Conservation (phyloP, 2,113 vertebrate species). For the Dinomys branickii region DNA sequence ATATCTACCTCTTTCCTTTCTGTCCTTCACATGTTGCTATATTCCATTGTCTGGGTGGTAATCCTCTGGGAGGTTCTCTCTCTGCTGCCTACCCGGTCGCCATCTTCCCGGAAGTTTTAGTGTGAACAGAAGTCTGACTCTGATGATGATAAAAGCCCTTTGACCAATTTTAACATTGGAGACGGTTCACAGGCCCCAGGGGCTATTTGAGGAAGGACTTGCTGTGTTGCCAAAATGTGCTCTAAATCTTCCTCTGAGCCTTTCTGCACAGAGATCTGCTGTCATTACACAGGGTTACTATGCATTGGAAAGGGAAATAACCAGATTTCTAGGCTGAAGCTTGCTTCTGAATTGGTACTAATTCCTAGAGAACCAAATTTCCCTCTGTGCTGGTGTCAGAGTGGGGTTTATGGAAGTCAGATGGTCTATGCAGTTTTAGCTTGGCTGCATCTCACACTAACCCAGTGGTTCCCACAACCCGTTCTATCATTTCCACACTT, state of each 20-base stretch:
- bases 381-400: neutral
- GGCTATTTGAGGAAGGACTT: neutral
- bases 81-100: no score
- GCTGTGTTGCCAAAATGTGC: neutral
- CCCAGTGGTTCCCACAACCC: neutral
- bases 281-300: neutral
- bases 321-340: neutral
- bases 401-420: neutral
- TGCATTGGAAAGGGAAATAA: neutral
- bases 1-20: no score
- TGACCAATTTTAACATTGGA: neutral
- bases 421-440: neutral
- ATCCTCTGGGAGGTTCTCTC: no score
- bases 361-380: neutral
- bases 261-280: neutral
- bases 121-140: neutral
- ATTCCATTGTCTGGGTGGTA: no score
- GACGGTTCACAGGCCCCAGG: neutral
- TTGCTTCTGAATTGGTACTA: neutral
- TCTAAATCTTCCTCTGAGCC: neutral
- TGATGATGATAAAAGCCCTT: neutral
- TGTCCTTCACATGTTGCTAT: no score
- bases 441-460: neutral
- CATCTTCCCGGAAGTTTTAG: no score
- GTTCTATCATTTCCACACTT: neutral